Evolutionary conservation across 1,140 invertebrate genomes (phyloP).

Genomic region (Leptinotarsa texana): DNA sequence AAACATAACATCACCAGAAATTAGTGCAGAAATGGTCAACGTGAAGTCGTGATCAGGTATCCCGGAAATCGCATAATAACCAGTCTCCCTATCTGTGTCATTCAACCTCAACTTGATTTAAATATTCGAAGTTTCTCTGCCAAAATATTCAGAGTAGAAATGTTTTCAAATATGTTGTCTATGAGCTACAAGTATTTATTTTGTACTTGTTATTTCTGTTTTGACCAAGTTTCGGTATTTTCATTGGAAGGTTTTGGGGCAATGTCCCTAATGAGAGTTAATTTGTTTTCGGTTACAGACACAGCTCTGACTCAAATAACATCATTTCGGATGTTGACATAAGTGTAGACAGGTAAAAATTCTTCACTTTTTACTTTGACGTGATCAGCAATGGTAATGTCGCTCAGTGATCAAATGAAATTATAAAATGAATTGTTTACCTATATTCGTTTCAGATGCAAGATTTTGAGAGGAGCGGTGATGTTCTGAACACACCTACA

Average conservation of each 20-base stretch:
- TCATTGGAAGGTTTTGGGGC: too few relatives aligned
- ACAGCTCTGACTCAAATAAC: neutral
- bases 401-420: neutral
- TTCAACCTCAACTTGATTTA: too few relatives aligned
- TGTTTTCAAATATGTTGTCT: too few relatives aligned
- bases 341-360: neutral
- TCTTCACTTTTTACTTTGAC: neutral
- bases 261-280: too few relatives aligned
- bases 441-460: neutral
- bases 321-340: neutral
- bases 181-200: neutral
- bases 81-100: too few relatives aligned
- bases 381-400: neutral
- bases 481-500: neutral
- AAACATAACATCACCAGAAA: too few relatives aligned
- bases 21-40: too few relatives aligned
- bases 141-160: too few relatives aligned
- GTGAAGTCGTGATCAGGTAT: too few relatives aligned
- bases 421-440: neutral
- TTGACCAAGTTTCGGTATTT: too few relatives aligned
- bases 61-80: too few relatives aligned
- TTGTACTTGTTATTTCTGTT: neutral
- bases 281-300: neutral
- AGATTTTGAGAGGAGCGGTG: neutral
- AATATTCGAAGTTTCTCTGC: too few relatives aligned